These are phyloP conservation scores for Petaurus breviceps DNA, from an alignment of 2,113 vertebrate genomes.

Conservation along the genomic window DNA sequence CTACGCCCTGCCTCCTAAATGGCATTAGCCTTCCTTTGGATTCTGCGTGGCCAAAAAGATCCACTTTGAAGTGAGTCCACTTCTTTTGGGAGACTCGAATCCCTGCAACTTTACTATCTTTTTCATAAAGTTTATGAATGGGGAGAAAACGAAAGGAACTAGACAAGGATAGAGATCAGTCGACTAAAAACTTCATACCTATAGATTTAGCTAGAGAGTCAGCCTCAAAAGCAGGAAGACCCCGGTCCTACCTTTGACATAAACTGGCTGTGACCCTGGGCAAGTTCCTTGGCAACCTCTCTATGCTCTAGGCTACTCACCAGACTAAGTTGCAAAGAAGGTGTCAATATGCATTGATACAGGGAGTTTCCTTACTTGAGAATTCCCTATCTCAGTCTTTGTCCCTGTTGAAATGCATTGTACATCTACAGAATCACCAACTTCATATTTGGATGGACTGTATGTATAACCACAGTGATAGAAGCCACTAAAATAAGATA, in stretches of 20 bases:
- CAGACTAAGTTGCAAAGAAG: not conserved
- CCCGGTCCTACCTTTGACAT: not conserved
- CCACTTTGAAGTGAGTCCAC: not conserved
- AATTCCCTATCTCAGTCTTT: not conserved
- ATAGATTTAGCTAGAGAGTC: not conserved
- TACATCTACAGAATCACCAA: not conserved
- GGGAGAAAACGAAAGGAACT: not conserved
- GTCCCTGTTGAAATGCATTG: constrained; percentile 8
- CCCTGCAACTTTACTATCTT: constrained; percentile 10
- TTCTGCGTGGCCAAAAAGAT: not conserved
- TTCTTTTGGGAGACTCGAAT: constrained; percentile 22
- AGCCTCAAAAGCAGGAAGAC: not conserved
- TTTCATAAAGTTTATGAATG: not conserved
- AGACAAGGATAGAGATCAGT: not conserved
- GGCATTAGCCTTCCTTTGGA: not conserved
- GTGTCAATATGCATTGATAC: not conserved
- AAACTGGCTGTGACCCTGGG: not conserved
- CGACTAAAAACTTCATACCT: not conserved
- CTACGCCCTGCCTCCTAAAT: not conserved
- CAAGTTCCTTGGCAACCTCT: not conserved
- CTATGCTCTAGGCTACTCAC: not conserved
- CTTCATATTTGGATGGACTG: not conserved
- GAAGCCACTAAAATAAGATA: constrained; percentile 5
- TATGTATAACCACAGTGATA: not conserved
- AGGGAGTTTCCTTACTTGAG: not conserved